Evolutionary conservation across 2,113 vertebrate species (phyloP).

Genomic region (Micromys minutus): DNA sequence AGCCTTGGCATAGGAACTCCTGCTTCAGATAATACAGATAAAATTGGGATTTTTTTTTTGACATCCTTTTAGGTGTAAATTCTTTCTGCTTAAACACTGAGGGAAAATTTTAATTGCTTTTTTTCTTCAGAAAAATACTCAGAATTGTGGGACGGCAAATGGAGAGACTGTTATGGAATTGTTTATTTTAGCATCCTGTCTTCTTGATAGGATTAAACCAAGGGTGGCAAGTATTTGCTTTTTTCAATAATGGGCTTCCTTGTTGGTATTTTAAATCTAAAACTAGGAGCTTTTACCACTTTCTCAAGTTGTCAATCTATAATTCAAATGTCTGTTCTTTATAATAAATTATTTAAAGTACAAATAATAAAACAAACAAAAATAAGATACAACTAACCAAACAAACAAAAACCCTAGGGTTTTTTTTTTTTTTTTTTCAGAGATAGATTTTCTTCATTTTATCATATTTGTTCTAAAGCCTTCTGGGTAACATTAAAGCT

Average conservation of each 20-base stretch:
- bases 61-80: neutral
- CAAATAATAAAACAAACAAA: too few relatives aligned
- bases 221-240: slow-evolving; percentile 17
- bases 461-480: neutral
- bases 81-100: slow-evolving; percentile 40
- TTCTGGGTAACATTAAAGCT: neutral
- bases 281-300: neutral
- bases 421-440: neutral
- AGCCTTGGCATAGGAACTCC: neutral
- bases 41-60: neutral
- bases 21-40: slow-evolving; percentile 37
- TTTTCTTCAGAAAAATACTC: slow-evolving; percentile 25
- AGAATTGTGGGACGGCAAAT: neutral
- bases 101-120: slow-evolving; percentile 53
- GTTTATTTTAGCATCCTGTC: slow-evolving; percentile 64
- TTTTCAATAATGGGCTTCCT: slow-evolving; percentile 49
- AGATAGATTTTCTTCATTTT: too few relatives aligned
- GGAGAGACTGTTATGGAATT: neutral
- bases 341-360: too few relatives aligned
- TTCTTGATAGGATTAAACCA: slow-evolving; percentile 50
- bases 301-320: too few relatives aligned
- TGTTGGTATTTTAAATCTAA: slow-evolving; percentile 37
- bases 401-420: too few relatives aligned
- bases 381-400: too few relatives aligned
- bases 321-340: too few relatives aligned